Evolutionary conservation across 2,888 invertebrate genomes (phyloP), one percentile per base, ranked within the genome.

Genomic region (Iselma pallidipennis): DNA sequence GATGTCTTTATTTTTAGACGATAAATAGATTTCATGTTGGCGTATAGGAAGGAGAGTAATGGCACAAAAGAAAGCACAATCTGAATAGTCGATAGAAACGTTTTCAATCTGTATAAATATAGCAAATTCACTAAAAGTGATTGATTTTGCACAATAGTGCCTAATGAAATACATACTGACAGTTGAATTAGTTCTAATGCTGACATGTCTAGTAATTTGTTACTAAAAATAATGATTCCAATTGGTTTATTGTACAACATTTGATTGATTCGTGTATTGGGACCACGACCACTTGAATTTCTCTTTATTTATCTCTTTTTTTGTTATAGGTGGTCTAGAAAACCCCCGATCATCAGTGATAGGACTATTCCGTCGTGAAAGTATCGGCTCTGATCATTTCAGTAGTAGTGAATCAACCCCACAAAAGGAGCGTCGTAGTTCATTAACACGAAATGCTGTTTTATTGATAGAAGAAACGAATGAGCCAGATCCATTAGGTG

Each of bases 311-410:
- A 4, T 25, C 5, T 25, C 5, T 25, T 16, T 49, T 50, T 25
- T 1, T 53, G 9, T 29, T 31, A 12, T 61, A 92, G 93, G 93
- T 84, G 93, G 93, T 77, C 89, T 94, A 82, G 92, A 92, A 83
- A 91, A 92, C 85, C 91, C 92, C 82, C 90, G 92, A 84, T 91
- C 91, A 83, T 93, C 94, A 82, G 93, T 94, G 82, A 93, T 94
- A 86, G 94, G 94, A 83, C 86, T 94, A 67, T 94, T 94, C 83
- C 87, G 93, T 76, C 88, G 92, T 77, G 94, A 94, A 80, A 93
- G 93, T 81, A 85, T 88, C 70, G 87, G 89, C 74, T 92, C 92
- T 0, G 87, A 88, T 56, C 88, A 88, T 51, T 83, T 83, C 66
- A 82, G 78, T 67, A 82, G 83, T 68, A 78, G 78, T 73, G 67